These are phyloP conservation scores for Asbolus verrucosus DNA, from an alignment of 1,140 invertebrate species.

Conservation along the genomic window DNA sequence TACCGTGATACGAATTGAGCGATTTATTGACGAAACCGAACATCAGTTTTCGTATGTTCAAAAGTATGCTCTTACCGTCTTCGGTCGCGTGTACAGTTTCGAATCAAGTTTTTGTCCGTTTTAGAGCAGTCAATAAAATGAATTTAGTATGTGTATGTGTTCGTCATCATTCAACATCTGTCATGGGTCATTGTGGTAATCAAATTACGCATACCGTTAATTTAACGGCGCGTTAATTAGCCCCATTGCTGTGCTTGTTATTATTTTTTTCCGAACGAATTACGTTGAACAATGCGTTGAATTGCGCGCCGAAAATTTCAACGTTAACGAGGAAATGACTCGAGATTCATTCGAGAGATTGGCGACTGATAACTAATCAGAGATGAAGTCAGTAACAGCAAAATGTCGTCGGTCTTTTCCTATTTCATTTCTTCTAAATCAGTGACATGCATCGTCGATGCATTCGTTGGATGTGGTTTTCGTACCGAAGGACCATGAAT, in stretches of 20 bases:
- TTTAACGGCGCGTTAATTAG: slow-evolving; percentile 29
- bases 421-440: slow-evolving; percentile 7
- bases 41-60: no score
- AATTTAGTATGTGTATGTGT: no score
- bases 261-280: slow-evolving; percentile 1
- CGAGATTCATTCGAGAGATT: no score
- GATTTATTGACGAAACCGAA: not conserved
- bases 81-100: no score
- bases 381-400: not conserved
- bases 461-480: not conserved
- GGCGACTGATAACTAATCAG: not conserved
- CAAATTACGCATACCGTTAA: slow-evolving; percentile 24
- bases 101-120: no score
- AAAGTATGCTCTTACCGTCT: no score
- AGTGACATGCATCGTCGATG: slow-evolving; percentile 1
- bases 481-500: not conserved
- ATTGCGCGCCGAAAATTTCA: no score
- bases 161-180: slow-evolving; percentile 17
- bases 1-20: not conserved
- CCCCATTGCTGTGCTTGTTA: not conserved
- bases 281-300: no score
- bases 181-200: not conserved
- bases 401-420: slow-evolving; percentile 2
- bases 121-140: no score
- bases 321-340: no score